phyloP scores from a whole-genome alignment of 2,888 invertebrate genomes.

The Sarcophaga carnaria region DNA sequence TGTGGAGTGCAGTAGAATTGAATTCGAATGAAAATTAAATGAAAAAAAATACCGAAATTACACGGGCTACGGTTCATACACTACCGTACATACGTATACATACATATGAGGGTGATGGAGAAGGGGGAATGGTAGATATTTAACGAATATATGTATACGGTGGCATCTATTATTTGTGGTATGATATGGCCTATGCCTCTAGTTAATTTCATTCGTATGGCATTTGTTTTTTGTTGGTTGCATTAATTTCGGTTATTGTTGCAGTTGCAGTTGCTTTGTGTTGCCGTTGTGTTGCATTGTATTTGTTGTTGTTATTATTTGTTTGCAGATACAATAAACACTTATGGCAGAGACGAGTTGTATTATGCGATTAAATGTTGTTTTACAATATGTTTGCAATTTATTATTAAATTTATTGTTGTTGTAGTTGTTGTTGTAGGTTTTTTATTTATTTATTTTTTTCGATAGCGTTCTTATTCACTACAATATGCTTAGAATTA shows the following conservation, averaged over 20 bases:
- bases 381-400: slow-evolving; percentile 70
- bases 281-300: not conserved
- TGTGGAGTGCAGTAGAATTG: slow-evolving; percentile 52
- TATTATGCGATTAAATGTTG: slow-evolving; percentile 62
- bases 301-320: not conserved
- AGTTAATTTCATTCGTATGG: not conserved
- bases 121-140: not conserved
- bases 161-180: slow-evolving; percentile 8
- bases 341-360: slow-evolving; percentile 45
- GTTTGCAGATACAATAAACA: slow-evolving; percentile 53
- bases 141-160: not conserved
- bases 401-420: slow-evolving; percentile 53
- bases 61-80: not conserved
- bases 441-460: not conserved
- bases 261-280: not conserved
- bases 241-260: slow-evolving; percentile 20
- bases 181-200: not conserved
- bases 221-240: not conserved
- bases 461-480: no score
- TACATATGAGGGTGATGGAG: no score
- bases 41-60: slow-evolving; percentile 18
- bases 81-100: no score
- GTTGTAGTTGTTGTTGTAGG: slow-evolving; percentile 7
- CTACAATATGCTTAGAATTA: slow-evolving; percentile 54
- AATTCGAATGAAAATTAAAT: not conserved